Evolutionary conservation across 2,888 invertebrate genomes (phyloP), one percentile per base, ranked within the genome.

Genomic region (Catonia carolina): DNA sequence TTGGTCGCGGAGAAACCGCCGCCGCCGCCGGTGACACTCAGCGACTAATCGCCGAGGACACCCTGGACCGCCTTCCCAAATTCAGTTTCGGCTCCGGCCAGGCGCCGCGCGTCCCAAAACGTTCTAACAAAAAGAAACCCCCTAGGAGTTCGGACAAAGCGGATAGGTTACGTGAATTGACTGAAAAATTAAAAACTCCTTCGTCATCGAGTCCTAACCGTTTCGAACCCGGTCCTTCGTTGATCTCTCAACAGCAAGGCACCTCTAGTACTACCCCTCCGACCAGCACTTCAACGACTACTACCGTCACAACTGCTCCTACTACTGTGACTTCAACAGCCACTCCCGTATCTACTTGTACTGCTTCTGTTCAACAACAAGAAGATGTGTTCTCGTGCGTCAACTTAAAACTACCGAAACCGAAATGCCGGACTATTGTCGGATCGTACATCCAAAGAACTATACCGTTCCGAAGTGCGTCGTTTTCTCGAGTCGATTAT

Each of bases 401-500:
- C 62, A 75, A 75, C 61, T 73, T 78, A 59, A 75, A 78, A 37
- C 73, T 81, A 42, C 73, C 77, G 33, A 78, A 80, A 64, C 77
- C 80, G 50, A 80, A 83, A 66, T 77, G 80, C 3, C 76, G 80
- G 57, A 78, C 79, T 2, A 77, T 81, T 22, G 75, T 81, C 47
- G 81, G 80, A 23, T 79, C 82, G 0, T 81, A 81, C 67, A 77
- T 80, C 14, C 81, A 82, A 67, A 79, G 82, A 67, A 79, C 80
- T 60, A 82, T 85, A 65, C 88, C 89, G 1, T 85, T 84, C 69
- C 81, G 91, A 36, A 89, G 89, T 68, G 89, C 89, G 5, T 91
- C 91, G 6, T 91, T 92, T 69, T 89, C 91, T 0, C 89, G 91
- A 73, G 88, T 88, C 60, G 90, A 91, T 71, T 86, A 84, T 67